These are phyloP conservation scores for Mylabris sibirica DNA, from an alignment of 2,888 invertebrate species.

Conservation along the genomic window DNA sequence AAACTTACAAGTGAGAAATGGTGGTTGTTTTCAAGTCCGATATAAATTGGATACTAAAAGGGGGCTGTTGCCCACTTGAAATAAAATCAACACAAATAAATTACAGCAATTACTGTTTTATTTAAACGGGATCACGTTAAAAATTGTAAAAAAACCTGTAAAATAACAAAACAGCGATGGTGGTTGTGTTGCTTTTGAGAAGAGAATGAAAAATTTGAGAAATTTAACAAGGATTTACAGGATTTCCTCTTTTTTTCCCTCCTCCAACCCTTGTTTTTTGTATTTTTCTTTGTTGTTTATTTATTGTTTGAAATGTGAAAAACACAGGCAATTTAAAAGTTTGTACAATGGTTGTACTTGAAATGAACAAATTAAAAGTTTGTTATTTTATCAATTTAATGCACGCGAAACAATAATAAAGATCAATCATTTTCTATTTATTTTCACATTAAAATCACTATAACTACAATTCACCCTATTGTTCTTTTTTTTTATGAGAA, in stretches of 20 bases:
- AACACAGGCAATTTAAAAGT: background rate
- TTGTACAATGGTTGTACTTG: background rate
- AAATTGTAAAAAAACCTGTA: background rate
- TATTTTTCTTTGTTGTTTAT: background rate
- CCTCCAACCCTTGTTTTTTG: background rate
- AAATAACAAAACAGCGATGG: background rate
- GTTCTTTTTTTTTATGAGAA: background rate
- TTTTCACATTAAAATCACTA: background rate
- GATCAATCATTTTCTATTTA: background rate
- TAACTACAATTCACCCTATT: background rate
- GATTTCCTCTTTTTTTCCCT: background rate
- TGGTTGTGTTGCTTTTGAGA: background rate
- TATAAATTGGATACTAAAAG: constrained; percentile 4
- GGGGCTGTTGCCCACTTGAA: background rate
- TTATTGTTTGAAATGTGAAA: background rate
- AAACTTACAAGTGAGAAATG: constrained; percentile 11
- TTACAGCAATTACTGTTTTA: constrained; percentile 8
- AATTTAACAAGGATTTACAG: constrained; percentile 7
- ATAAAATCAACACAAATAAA: constrained; percentile 1
- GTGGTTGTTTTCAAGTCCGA: background rate
- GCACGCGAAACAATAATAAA: background rate
- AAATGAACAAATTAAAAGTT: background rate
- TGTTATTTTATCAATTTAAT: background rate
- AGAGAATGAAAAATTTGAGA: background rate
- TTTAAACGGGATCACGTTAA: background rate